phyloP scores from a whole-genome alignment of 64 coral and sea anemone genomes.

The Cladopsammia gracilis region DNA sequence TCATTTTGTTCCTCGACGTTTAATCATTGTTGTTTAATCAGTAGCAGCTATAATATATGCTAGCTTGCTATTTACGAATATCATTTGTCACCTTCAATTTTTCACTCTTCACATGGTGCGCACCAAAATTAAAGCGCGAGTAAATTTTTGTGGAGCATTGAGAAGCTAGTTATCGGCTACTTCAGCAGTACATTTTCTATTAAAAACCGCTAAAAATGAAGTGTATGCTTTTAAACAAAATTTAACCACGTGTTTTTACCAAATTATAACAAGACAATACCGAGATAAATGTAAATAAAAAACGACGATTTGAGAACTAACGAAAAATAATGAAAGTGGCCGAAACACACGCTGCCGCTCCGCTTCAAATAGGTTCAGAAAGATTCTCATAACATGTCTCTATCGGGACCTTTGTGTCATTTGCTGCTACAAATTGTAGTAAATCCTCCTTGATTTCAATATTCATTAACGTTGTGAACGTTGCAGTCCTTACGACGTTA shows the following conservation, averaged over 20 bases:
- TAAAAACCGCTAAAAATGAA: not conserved
- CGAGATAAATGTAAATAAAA: constrained; percentile 39
- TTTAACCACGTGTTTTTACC: constrained; percentile 27
- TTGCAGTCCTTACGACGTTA: not conserved
- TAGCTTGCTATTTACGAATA: not conserved
- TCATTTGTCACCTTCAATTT: not conserved
- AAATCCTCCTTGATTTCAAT: constrained; percentile 9
- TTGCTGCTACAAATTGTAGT: constrained; percentile 1
- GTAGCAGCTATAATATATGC: constrained; percentile 2
- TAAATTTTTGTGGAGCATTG: not conserved
- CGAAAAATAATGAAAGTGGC: not conserved
- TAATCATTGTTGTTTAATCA: constrained; percentile 20
- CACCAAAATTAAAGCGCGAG: not conserved
- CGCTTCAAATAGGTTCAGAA: not conserved
- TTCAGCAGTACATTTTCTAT: not conserved
- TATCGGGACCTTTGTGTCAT: not conserved
- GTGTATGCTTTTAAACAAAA: constrained; percentile 3
- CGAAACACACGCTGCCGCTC: not conserved
- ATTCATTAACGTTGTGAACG: constrained; percentile 15
- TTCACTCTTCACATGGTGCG: not conserved
- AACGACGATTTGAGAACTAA: not conserved
- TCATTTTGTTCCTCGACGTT: not conserved
- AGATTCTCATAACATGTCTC: not conserved
- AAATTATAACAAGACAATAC: constrained; percentile 34
- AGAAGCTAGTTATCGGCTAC: not conserved